phyloP scores from a whole-genome alignment of 2,797 vertebrate genomes.

The Hemitrygon akajei region DNA sequence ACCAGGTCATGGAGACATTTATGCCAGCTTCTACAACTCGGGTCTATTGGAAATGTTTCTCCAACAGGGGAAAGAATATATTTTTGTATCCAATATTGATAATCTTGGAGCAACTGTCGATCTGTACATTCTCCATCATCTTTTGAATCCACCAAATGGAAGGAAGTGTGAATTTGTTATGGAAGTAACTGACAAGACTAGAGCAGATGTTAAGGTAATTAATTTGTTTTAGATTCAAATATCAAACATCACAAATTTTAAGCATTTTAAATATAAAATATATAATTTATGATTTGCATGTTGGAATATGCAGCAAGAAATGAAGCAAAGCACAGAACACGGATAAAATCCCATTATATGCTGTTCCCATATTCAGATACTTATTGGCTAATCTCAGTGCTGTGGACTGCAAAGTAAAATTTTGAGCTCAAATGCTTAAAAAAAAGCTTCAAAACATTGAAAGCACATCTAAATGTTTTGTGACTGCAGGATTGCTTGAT shows the following conservation, averaged over 20 bases:
- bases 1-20: slow-evolving; percentile 89
- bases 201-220: slow-evolving; percentile 88
- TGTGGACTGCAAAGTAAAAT: background rate
- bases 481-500: too few relatives aligned
- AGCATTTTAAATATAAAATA: background rate
- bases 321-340: background rate
- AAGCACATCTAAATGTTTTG: background rate
- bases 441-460: background rate
- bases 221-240: background rate
- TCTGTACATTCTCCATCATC: slow-evolving; percentile 86
- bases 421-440: background rate
- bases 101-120: slow-evolving; percentile 95
- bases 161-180: slow-evolving; percentile 91
- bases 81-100: slow-evolving; percentile 97
- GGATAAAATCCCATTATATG: too few relatives aligned
- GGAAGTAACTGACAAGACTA: slow-evolving; percentile 96
- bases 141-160: slow-evolving; percentile 82
- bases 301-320: background rate
- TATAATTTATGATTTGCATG: background rate
- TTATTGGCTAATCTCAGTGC: background rate
- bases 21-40: slow-evolving; percentile 84
- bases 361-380: background rate
- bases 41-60: slow-evolving; percentile 83
- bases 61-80: slow-evolving; percentile 83
- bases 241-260: background rate